Conservation (phyloP, 2,113 vertebrate species). For the Morone saxatilis region DNA sequence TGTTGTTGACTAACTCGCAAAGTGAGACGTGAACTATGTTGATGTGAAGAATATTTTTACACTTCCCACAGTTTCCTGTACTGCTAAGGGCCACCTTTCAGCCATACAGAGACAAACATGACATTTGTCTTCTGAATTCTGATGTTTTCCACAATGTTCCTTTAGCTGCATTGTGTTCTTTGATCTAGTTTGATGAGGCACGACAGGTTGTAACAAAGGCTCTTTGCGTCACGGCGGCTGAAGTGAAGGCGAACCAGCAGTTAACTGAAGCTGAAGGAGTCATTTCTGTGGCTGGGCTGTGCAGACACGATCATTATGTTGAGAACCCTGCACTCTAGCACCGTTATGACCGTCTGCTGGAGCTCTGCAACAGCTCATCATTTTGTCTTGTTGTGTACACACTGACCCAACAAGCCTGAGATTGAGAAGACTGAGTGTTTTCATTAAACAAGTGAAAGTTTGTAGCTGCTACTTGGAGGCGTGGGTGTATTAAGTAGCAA, state of each 20-base stretch:
- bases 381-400: not conserved
- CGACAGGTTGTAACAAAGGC: not conserved
- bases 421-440: not conserved
- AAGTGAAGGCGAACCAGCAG: not conserved
- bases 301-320: slow-evolving; percentile 1
- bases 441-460: not conserved
- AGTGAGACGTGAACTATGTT: too few species aligned
- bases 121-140: not conserved
- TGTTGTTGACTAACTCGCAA: too few species aligned
- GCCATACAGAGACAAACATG: not conserved
- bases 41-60: too few species aligned
- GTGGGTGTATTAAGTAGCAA: not conserved
- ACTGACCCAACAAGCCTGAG: not conserved
- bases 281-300: not conserved
- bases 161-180: not conserved
- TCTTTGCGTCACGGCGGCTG: not conserved
- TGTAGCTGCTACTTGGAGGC: not conserved
- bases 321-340: not conserved
- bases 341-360: not conserved
- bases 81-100: not conserved
- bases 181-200: not conserved
- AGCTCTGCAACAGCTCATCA: not conserved
- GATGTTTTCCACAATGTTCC: too few species aligned
- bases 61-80: too few species aligned
- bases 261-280: not conserved